A percentile compares a stretch with the other conserved stretches of the same genome.
phyloP scores from a whole-genome alignment of 1,140 invertebrate genomes.

The Brachionus asplanchnoidis region DNA sequence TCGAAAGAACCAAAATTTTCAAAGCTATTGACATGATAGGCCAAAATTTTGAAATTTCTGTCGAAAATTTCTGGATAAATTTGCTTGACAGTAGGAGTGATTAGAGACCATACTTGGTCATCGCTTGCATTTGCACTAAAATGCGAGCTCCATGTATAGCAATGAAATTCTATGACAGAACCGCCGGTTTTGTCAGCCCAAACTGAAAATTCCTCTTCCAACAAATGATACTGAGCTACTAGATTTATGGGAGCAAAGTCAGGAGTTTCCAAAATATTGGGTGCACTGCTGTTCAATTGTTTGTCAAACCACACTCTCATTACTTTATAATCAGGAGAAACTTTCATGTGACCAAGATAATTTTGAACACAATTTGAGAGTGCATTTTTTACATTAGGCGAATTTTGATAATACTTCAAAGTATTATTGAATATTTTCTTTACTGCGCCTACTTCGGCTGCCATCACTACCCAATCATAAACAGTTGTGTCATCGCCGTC shows the following conservation, averaged over 20 bases:
- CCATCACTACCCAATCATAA: conserved; percentile 32
- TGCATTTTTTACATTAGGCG: background rate
- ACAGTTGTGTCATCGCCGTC: background rate
- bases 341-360: background rate
- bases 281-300: conserved; percentile 25
- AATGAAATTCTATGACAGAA: conserved; percentile 43
- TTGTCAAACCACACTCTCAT: conserved; percentile 42
- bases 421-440: conserved; percentile 28
- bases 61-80: conserved; percentile 44
- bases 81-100: conserved; percentile 33
- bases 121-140: conserved; percentile 34
- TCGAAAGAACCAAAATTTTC: conserved; percentile 42
- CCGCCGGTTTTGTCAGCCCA: conserved; percentile 42
- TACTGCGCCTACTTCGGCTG: conserved; percentile 22
- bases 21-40: conserved; percentile 38
- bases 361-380: background rate
- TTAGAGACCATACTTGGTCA: conserved; percentile 31
- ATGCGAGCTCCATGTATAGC: conserved; percentile 30
- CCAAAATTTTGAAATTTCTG: conserved; percentile 35
- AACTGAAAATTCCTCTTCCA: conserved; percentile 42
- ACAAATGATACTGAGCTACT: conserved; percentile 42
- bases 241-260: conserved; percentile 42
- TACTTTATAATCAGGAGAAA: conserved; percentile 41
- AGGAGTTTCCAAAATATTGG: conserved; percentile 43
- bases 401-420: background rate